Conservation (phyloP, 2,888 invertebrate species). For the Trichacis sp. region DNA sequence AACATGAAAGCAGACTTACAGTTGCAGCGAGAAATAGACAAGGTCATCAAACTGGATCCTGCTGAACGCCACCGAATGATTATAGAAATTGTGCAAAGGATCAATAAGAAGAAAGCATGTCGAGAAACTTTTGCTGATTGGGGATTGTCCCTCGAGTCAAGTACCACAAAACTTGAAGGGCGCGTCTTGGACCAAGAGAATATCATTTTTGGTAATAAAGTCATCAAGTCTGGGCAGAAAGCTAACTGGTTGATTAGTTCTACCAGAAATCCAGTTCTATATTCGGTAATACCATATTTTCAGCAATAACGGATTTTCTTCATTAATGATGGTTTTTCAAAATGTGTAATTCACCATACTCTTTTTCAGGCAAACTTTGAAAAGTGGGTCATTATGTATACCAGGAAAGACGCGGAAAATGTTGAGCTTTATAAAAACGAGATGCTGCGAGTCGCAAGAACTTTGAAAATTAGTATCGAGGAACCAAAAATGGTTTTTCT, state of each 20-base stretch:
- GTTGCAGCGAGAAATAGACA: constrained; percentile 87
- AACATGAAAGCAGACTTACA: constrained; percentile 83
- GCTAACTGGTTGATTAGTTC: constrained; percentile 81
- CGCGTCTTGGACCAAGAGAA: constrained; percentile 77
- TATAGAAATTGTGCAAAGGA: constrained; percentile 73
- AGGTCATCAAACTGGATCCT: constrained; percentile 84
- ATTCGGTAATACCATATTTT: constrained; percentile 70
- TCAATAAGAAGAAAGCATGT: constrained; percentile 75
- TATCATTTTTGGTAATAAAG: constrained; percentile 76
- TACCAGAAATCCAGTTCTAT: constrained; percentile 74
- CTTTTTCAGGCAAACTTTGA: constrained; percentile 71
- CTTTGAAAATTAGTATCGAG: constrained; percentile 79
- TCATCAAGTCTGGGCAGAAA: constrained; percentile 68
- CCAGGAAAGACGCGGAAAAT: constrained; percentile 72
- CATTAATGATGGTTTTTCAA: neutral
- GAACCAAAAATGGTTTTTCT: constrained; percentile 74
- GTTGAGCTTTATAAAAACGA: constrained; percentile 68
- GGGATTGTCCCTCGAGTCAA: constrained; percentile 79
- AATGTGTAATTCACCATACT: too few species aligned
- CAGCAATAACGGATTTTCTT: neutral
- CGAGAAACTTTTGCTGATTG: constrained; percentile 79
- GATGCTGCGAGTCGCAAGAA: constrained; percentile 69
- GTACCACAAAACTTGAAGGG: constrained; percentile 74
- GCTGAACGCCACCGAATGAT: constrained; percentile 80
- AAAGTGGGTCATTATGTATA: constrained; percentile 81